Base-by-base conservation (phyloP, 2,113 vertebrate species). In the Vombatus ursinus region DNA sequence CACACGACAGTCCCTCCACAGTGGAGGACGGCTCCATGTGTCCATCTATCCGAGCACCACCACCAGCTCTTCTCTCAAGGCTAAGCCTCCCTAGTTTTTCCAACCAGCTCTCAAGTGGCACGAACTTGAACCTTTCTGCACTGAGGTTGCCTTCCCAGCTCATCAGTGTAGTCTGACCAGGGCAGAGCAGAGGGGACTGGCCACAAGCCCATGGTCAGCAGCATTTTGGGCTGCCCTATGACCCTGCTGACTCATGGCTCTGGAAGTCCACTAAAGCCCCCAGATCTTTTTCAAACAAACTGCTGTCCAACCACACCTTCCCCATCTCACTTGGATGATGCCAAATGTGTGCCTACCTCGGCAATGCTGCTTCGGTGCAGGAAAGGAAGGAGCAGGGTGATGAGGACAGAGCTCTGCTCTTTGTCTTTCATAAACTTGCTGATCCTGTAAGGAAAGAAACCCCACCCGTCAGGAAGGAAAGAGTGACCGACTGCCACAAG, bases 381-480 rank as follows among this genome's bases (percentile, higher is more conserved):
- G 95, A 99, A 99, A 1, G 99, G 99, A 3, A 99, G 98, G 44
- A 99, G 98, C 52, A 99, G 99, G 10, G 97, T 97, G 96, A 99
- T 99, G 24, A 99, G 99, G 25, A 99, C 92, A 7, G 99, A 99
- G 97, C 99, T 99, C 97, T 99, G 99, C 84, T 99, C 99, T 96
- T 99, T 99, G 95, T 99, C 99, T 93, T 99, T 99, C 96, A 99
- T 99, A 97, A 99, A 99, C 91, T 99, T 99, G 97, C 99, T 99
- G 98, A 99, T 98, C 97, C 99, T 99, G 97, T 10, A 96, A 52
- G 96, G 91, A 48, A 91, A 89, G 89, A 11, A 96, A 49, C 90
- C 16, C 52, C 31, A 90, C 97, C 50, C 3, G 51, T 90, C 94
- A 95, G 44, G 3, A 48, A 93, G 26, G 54, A 12, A 50, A 44